Evolutionary conservation across 1,140 invertebrate genomes (phyloP).

Genomic region (Cherax quadricarinatus): DNA sequence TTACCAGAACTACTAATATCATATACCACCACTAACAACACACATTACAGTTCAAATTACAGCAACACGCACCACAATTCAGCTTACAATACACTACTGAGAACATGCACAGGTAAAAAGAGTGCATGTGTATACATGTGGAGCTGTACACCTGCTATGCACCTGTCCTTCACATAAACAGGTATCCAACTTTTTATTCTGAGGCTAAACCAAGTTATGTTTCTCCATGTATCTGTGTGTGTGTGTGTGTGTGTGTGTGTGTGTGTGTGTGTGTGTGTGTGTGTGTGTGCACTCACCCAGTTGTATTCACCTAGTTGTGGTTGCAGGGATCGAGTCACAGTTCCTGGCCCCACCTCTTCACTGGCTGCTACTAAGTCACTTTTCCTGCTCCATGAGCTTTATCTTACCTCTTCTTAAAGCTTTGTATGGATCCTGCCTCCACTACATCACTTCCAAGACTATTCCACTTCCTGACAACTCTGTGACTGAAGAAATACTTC

Average conservation of each 20-base stretch:
- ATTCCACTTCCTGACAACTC: too few species aligned
- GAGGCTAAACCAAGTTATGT: neutral
- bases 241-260: slow-evolving; percentile 38
- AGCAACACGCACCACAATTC: neutral
- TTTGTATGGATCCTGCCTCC: too few species aligned
- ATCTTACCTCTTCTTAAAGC: too few species aligned
- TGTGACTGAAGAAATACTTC: too few species aligned
- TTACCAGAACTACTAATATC: neutral
- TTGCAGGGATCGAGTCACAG: too few species aligned
- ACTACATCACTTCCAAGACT: too few species aligned
- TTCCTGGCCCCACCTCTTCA: too few species aligned
- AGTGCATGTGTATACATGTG: neutral
- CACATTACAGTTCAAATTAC: neutral
- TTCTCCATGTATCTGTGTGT: neutral
- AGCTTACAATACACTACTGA: neutral
- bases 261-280: slow-evolving; percentile 45
- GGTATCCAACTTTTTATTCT: neutral
- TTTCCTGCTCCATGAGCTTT: too few species aligned
- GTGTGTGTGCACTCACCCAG: too few species aligned
- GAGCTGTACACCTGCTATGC: neutral
- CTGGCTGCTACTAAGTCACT: too few species aligned
- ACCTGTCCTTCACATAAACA: neutral
- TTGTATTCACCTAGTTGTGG: too few species aligned
- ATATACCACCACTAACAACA: neutral
- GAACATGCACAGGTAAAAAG: neutral